Evolutionary conservation across 2,113 vertebrate species (phyloP).

Genomic region (Neotragus moschatus): DNA sequence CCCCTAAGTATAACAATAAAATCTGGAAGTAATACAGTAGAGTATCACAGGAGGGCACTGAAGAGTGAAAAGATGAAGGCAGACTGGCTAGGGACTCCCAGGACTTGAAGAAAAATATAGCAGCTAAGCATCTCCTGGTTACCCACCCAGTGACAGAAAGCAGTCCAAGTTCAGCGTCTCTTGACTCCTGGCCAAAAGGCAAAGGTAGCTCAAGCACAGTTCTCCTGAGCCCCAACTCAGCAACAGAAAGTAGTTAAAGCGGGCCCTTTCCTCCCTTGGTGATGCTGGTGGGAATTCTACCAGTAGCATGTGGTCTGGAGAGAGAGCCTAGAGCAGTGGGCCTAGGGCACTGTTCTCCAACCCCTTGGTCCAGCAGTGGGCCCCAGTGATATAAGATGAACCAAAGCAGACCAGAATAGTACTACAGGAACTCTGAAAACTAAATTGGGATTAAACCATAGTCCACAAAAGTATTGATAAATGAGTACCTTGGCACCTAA

Average conservation of each 20-base stretch:
- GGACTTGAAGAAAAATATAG: background rate
- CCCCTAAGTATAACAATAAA: background rate
- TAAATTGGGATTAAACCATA: background rate
- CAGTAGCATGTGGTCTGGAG: background rate
- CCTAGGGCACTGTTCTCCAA: background rate
- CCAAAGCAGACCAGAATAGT: background rate
- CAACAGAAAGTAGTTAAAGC: background rate
- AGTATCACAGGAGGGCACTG: background rate
- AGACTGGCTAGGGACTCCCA: background rate
- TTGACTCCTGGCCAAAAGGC: background rate
- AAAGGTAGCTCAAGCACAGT: background rate
- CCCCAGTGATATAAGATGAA: background rate
- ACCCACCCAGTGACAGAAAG: background rate
- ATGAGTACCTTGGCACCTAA: background rate
- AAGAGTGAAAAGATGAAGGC: conserved; percentile 10
- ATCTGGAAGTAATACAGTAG: conserved; percentile 9
- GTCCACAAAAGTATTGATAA: background rate
- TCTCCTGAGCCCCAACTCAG: background rate
- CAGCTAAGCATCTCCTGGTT: background rate
- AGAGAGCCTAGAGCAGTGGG: background rate
- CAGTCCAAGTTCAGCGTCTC: background rate
- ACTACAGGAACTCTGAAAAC: background rate
- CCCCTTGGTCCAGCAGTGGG: background rate
- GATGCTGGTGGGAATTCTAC: background rate
- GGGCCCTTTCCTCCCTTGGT: background rate